Base-by-base conservation (phyloP, 2,113 vertebrate genomes). In the Melanerpes formicivorus region DNA sequence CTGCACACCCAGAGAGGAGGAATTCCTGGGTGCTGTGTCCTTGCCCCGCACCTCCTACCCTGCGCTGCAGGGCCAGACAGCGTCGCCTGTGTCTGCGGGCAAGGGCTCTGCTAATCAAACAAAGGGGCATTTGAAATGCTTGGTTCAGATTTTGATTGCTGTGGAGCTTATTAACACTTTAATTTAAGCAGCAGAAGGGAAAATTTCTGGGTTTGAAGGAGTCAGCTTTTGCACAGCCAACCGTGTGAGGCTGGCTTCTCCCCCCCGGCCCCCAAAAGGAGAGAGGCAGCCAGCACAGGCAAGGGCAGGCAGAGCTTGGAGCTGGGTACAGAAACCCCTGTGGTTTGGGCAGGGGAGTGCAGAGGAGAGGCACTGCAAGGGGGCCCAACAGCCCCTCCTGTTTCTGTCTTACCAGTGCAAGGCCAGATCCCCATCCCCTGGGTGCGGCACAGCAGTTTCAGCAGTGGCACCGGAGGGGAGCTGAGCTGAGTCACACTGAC, bases 401-500 rank as follows among this genome's bases (percentile, higher is more conserved):
- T 37, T 90, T 69, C 37, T 71, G 55, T 60, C 37, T 84, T n/a
- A 42, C 25, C 15, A 21, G 44, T 7, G 15, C 32, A 56, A 21
- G 0, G 2, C n/a, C 84, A 80, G 58, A 42, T 9, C 19, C 40
- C 30, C 0, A 0, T 80, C 32, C 58, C 2, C 0, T 14, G 63
- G 29, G 63, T 22, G 58, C 79, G 50, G 34, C 30, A 23, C 1
- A 1, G 4, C 1, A 1, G 21, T 40, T 56, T 50, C 55, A 66
- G 29, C 40, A 15, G 46, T 0, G 1, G 67, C 62, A 46, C 44
- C 8, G 25, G 15, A 66, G 22, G 66, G 25, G 32, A 56, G 32
- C 32, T 52, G 59, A 48, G 40, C 40, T 0, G 2, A 70, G 27
- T 16, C 34, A 10, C 64, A 21, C 27, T 46, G 11, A 15, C 26